Evolutionary conservation across 2,797 vertebrate species (phyloP), one percentile per base, ranked within the genome.

Genomic region (Phrynocephalus vlangalii): DNA sequence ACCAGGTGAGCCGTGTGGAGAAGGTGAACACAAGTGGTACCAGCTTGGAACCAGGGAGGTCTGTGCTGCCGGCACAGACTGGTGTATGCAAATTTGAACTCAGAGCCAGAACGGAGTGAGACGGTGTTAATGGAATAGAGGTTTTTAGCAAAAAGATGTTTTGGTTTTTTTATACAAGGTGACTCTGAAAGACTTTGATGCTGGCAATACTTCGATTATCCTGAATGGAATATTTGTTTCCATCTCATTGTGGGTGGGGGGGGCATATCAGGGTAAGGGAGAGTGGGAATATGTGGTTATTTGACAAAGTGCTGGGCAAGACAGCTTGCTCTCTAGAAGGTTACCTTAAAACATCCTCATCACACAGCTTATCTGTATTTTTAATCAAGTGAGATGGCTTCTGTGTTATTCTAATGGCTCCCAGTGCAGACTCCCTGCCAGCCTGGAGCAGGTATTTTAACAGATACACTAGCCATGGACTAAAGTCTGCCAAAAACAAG

Each of bases 341-440:
- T 1, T 24, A 84, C 44, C n/a, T 48, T 33, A 70, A 24, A 2
- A 1, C 83, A 92, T 88, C 70, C 24, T 16, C 4, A 4, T 2
- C 50, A 52, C n/a, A 2, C n/a, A 48, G 16, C 2, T 26, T 22
- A 7, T 66, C 89, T 86, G 56, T 87, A 48, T 79, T 90, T 94
- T 66, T 10, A 70, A 9, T 22, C 52, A 56, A 56, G 18, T 11
- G 93, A 96, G 96, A 96, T 96, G 90, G 96, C 95, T 96, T 89
- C 96, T 97, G 96, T 97, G 96, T 95, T 83, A 83, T 87, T 92
- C 86, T 50, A 20, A 50, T n/a, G 60, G 84, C 88, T 85, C 22
- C 86, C 85, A 16, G 1, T 86, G 86, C 90, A 89, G 68, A 89
- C 83, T 76, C 8, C 81, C 79, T 18, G 26, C 78, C 67, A 2